phyloP scores from a whole-genome alignment of 2,888 invertebrate species.

The Allygus modestus region DNA sequence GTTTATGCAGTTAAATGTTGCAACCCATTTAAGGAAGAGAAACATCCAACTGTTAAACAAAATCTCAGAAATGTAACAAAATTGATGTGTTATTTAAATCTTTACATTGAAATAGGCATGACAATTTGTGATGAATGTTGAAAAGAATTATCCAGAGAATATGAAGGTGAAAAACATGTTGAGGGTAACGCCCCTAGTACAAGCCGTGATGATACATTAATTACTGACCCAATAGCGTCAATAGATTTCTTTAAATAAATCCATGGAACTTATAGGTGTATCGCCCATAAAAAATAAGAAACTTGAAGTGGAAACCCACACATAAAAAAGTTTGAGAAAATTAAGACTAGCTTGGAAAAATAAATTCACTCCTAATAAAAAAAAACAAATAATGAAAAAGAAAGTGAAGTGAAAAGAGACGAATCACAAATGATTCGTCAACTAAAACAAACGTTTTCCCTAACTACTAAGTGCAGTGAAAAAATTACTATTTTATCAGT shows the following conservation, averaged over 20 bases:
- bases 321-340: slow-evolving; percentile 6
- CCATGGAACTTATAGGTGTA: background rate
- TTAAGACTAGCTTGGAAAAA: slow-evolving; percentile 9
- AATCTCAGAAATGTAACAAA: too few species aligned
- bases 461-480: background rate
- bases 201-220: too few species aligned
- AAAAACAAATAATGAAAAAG: background rate
- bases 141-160: too few species aligned
- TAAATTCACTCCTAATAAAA: background rate
- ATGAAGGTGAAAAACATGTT: too few species aligned
- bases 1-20: too few species aligned
- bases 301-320: background rate
- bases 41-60: too few species aligned
- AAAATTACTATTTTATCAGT: background rate
- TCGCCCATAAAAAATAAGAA: background rate
- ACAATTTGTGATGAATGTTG: too few species aligned
- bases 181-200: too few species aligned
- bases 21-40: too few species aligned
- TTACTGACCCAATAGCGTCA: too few species aligned
- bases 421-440: slow-evolving; percentile 18
- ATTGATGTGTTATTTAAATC: too few species aligned
- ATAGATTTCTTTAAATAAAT: background rate
- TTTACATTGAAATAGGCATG: too few species aligned
- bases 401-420: background rate
- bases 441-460: slow-evolving; percentile 3